These are phyloP conservation scores for Caranx melampygus DNA, from an alignment of 2,113 vertebrate genomes.

Conservation along the genomic window DNA sequence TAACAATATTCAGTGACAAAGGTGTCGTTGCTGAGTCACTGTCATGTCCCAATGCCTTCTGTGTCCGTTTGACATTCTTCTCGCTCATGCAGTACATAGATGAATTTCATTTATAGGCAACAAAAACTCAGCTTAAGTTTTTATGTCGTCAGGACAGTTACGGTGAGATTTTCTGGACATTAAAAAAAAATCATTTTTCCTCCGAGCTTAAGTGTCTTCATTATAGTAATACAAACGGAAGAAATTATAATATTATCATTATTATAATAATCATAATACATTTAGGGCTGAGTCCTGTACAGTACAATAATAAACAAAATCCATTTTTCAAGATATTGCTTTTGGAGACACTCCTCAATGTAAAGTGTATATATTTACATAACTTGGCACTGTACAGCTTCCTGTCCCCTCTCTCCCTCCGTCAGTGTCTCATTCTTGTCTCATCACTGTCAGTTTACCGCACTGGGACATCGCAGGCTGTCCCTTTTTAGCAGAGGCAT, in stretches of 20 bases:
- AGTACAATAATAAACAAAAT: slow-evolving; percentile 87
- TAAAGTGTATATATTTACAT: slow-evolving; percentile 86
- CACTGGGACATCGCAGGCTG: slow-evolving; percentile 67
- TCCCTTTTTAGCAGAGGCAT: slow-evolving; percentile 73
- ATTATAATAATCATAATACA: slow-evolving; percentile 86
- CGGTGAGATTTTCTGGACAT: slow-evolving; percentile 73
- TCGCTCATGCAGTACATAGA: slow-evolving; percentile 77
- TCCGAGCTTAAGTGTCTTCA: slow-evolving; percentile 82
- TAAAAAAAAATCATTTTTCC: slow-evolving; percentile 66
- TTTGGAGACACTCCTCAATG: slow-evolving; percentile 85
- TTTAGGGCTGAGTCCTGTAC: slow-evolving; percentile 87
- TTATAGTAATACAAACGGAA: slow-evolving; percentile 84
- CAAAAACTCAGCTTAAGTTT: slow-evolving; percentile 72
- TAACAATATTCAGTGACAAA: slow-evolving; percentile 84
- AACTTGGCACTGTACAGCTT: slow-evolving; percentile 88
- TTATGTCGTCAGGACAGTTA: slow-evolving; percentile 70
- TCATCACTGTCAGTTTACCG: slow-evolving; percentile 70
- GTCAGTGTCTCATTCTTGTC: slow-evolving; percentile 62
- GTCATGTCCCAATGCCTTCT: slow-evolving; percentile 74
- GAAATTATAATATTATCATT: slow-evolving; percentile 82
- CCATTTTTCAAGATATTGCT: slow-evolving; percentile 87
- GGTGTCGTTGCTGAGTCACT: slow-evolving; percentile 76
- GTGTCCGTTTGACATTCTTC: slow-evolving; percentile 76
- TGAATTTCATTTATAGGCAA: slow-evolving; percentile 80
- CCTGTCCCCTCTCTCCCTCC: slow-evolving; percentile 47